Evolutionary conservation across 2,113 vertebrate species (phyloP), one percentile per base, ranked within the genome.

Genomic region (Arenaria interpres): DNA sequence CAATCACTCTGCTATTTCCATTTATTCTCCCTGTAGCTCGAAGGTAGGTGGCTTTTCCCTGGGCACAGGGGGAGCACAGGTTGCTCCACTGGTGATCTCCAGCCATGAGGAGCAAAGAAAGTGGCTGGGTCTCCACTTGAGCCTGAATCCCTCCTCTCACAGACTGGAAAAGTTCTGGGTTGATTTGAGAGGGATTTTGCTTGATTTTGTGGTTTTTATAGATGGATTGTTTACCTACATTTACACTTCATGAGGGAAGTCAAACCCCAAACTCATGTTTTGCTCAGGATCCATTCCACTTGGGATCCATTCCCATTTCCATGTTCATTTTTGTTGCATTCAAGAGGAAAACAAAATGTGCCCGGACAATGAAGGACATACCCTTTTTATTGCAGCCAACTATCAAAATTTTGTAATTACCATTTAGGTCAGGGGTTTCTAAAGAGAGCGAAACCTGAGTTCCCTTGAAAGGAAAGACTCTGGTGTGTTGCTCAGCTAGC

Each of bases 141-240:
- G 77, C 43, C 32, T 5, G 3, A 48, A 37, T 10, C 22, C n/a
- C 23, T 84, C 60, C 71, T 83, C 28, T 46, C 0, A 0, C 51
- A 57, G 73, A 14, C 60, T 51, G 46, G 27, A 37, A 32, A 37
- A 10, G 17, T 46, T 71, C 64, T 81, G 46, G 17, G 50, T 25
- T 45, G 60, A 28, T 78, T 56, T 3, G 5, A 45, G 41, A 71
- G 45, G 30, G 33, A 60, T 76, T 63, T 83, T 48, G 15, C 57
- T 76, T 54, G 20, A 33, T 66, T 91, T 59, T 59, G 33, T 75
- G 59, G n/a, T 33, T 35, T 85, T 66, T 20, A 23, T 46, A 57
- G 48, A 50, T 76, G 0, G 0, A 12, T 45, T 37, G 20, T 76
- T 85, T 71, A 11, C 0, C 0, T 53, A 39, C 14, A 3, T 59